Evolutionary conservation across 2,113 vertebrate genomes (phyloP).

Genomic region (Hyperopisus bebe): DNA sequence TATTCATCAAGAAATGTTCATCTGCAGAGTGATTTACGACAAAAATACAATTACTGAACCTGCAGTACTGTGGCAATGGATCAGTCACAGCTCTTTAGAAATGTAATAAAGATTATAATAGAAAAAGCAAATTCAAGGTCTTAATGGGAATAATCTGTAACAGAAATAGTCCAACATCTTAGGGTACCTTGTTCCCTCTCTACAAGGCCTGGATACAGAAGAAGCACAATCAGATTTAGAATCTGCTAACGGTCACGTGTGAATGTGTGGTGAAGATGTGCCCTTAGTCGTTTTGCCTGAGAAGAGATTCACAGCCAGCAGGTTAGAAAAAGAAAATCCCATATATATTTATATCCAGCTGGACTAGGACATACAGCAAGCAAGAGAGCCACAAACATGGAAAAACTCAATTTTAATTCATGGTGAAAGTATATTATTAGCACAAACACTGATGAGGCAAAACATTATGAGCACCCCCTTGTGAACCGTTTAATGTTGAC

Average conservation of each 20-base stretch:
- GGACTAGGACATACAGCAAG: background rate
- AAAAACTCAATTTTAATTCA: background rate
- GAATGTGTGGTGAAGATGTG: background rate
- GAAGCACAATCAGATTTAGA: background rate
- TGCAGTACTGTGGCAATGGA: background rate
- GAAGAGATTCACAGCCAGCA: background rate
- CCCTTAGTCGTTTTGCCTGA: background rate
- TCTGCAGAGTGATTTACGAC: background rate
- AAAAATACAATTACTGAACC: background rate
- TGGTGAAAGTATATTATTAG: background rate
- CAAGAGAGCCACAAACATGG: background rate
- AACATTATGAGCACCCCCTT: background rate
- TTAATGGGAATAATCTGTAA: background rate
- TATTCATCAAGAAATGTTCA: background rate
- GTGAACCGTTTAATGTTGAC: background rate
- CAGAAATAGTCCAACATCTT: background rate
- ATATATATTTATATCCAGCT: background rate
- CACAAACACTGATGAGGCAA: background rate
- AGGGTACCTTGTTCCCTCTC: background rate
- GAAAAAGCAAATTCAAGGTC: background rate
- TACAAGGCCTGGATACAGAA: background rate
- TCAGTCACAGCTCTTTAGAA: background rate
- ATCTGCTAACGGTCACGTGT: background rate
- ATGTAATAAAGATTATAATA: conserved; percentile 7
- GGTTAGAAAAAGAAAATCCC: background rate